Base-by-base conservation (phyloP, 2,797 vertebrate species). In the Onychomys leucogaster region DNA sequence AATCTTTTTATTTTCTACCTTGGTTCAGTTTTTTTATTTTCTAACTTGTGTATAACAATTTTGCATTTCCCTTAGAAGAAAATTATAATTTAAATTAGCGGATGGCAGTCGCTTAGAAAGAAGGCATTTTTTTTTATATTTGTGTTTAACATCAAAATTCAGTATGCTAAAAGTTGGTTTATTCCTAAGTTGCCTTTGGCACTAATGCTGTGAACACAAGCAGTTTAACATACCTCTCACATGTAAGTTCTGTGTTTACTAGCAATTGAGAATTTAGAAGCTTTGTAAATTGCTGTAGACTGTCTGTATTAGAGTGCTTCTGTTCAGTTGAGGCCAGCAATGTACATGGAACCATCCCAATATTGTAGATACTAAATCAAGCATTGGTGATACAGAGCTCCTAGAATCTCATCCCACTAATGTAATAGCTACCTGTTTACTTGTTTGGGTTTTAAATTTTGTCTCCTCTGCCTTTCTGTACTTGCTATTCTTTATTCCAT, bases 141-240 rank as follows among this genome's bases (percentile, higher is more conserved):
- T 95, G 65, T 89, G 92, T 94, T 96, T 57, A 95, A 78, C 81
- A 94, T 96, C 65, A 94, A 59, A 95, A 95, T 96, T 97, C 67
- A 92, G 57, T 77, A 23, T 89, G 93, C 94, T 89, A 92, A 92
- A 90, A 90, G 93, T 95, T 94, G 90, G 43, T 92, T 94, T 93
- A 78, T 95, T 95, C 95, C 97, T 97, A 84, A 91, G 46, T 93
- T 94, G 96, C 73, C 90, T 97, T 94, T 96, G 92, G 84, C 87
- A 96, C 4, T 90, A 95, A 85, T 77, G 25, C 75, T 87, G n/a
- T 78, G 92, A 96, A 85, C 82, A 97, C 82, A 95, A 67, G 89
- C 59, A 41, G 4, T 94, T 93, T 97, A 91, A 41, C 92, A 97
- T 67, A 89, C 43, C 94, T 37, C 34, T 91, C 84, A 80, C 96